Percentiles rank a stretch among this genome's conserved stretches.
Conservation (phyloP, 2,797 vertebrate species). For the Pogoniulus pusillus region DNA sequence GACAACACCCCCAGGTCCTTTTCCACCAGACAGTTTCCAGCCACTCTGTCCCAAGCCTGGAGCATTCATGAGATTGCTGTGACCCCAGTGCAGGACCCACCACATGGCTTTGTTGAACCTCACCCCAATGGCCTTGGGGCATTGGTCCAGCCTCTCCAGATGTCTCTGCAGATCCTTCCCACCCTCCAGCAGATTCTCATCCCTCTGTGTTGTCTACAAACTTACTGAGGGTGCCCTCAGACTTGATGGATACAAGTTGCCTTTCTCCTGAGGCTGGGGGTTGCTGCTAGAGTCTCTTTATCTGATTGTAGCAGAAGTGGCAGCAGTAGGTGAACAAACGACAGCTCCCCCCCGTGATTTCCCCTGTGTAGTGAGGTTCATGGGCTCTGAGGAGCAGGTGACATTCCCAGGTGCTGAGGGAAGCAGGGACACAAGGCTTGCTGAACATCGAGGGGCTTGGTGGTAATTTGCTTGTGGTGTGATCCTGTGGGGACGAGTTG, state of each 20-base stretch:
- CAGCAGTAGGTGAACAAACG: background rate
- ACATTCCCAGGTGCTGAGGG: background rate
- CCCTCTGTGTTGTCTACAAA: too few species aligned
- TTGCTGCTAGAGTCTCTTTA: background rate
- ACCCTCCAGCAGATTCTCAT: too few species aligned
- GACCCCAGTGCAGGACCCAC: too few species aligned
- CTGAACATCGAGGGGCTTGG: background rate
- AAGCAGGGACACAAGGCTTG: background rate
- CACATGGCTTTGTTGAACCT: too few species aligned
- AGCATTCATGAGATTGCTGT: too few species aligned
- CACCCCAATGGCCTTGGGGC: too few species aligned
- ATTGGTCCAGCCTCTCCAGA: too few species aligned
- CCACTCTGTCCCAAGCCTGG: too few species aligned
- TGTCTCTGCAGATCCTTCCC: too few species aligned
- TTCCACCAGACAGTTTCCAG: too few species aligned
- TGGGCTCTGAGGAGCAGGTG: conserved; percentile 22
- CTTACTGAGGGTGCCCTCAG: too few species aligned
- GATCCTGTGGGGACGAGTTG: background rate
- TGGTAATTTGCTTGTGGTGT: background rate
- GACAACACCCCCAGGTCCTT: too few species aligned
- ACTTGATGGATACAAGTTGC: background rate
- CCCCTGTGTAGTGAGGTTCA: background rate
- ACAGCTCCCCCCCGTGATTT: background rate
- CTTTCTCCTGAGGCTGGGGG: background rate
- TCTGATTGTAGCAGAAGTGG: background rate